Conservation (phyloP, 2,113 vertebrate species). For the Balaenoptera acutorostrata region DNA sequence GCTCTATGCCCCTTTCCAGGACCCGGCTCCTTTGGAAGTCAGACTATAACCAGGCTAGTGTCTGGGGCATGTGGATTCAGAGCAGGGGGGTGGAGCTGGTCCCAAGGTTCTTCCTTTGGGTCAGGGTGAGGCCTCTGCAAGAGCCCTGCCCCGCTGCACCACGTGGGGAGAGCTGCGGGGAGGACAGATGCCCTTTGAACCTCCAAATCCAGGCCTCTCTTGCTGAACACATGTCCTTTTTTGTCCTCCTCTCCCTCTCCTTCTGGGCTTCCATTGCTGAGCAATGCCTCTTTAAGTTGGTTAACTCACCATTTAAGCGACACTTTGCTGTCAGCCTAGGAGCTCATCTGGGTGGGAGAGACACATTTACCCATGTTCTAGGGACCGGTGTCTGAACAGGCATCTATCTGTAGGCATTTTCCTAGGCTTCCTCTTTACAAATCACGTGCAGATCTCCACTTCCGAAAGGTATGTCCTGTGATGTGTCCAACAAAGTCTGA, state of each 20-base stretch:
- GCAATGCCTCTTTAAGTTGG: background rate
- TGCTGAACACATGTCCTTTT: background rate
- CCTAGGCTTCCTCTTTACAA: background rate
- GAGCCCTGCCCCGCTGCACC: rapidly evolving
- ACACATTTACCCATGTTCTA: rapidly evolving
- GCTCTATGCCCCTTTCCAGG: background rate
- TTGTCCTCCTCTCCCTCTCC: background rate
- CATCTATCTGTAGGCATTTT: background rate
- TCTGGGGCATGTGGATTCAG: background rate
- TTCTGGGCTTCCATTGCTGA: background rate
- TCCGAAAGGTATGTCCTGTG: background rate
- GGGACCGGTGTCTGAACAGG: background rate
- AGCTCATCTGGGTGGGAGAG: background rate
- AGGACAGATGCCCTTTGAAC: background rate
- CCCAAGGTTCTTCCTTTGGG: background rate
- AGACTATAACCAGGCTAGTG: background rate
- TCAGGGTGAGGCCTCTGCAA: background rate
- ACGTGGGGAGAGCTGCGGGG: rapidly evolving
- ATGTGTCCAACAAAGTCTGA: background rate
- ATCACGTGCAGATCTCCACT: background rate
- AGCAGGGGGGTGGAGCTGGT: background rate
- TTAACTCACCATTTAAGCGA: background rate
- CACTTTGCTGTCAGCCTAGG: background rate
- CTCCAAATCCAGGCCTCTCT: background rate
- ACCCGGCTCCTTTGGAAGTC: background rate